Base-by-base conservation (phyloP, 1,140 invertebrate genomes). In the Geopemphigus sp. region DNA sequence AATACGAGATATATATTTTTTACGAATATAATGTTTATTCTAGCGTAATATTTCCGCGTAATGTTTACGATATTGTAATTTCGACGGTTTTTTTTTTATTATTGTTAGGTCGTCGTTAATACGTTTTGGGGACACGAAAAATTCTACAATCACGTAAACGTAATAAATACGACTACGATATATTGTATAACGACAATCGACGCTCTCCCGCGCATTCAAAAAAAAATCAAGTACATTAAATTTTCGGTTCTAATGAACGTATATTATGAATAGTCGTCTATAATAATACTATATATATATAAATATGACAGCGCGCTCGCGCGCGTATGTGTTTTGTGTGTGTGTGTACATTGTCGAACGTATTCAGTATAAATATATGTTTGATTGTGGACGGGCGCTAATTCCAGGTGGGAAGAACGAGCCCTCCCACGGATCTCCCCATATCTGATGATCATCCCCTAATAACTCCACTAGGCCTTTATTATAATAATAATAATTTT, bases 401-500 rank as follows among this genome's bases (percentile, higher is more conserved):
- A 76, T 76, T 76, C 73, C 73, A 76, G 73, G 73, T 76, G 73
- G 73, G 73, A 57, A 29, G 73, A 59, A 53, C 56, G 22, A 76
- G 73, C 73, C 73, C 73, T 76, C 73, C 73, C 73, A 76, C 73
- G 73, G 73, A 57, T 76, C 73, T 76, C 73, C 73, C 73, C 54
- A 76, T 76, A 76, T 76, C 73, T 76, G 73, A 76, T 59, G 73
- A 76, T 76, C 32, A 76, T 76, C 73, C 73, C 73, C 73, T 76
- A 76, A 76, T 76, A 76, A 76, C 73, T 76, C 54, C 56, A 45
- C 73, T 32, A 59, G 26, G n/a, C 73, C 32, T 76, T 76, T 76
- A 76, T 76, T 59, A 59, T 76, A 57, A 76, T 57, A 76, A 32
- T 74, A 66, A 39, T n/a, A 56, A 29, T 56, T 47, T 76, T 56